Conservation (phyloP, 2,113 vertebrate species). For the Aptenodytes forsteri region DNA sequence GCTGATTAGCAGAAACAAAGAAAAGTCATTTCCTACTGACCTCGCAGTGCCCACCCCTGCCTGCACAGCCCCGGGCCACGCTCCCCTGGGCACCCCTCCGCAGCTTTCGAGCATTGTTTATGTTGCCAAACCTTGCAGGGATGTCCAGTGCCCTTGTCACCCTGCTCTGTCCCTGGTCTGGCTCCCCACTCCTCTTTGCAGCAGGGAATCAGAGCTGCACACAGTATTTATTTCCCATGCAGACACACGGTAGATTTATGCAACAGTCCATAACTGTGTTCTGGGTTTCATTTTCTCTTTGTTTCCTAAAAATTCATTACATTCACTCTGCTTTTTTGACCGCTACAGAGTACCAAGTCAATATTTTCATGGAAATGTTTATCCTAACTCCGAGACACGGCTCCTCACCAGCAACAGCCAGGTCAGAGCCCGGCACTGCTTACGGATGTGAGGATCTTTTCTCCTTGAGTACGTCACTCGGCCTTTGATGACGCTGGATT, state of each 20-base stretch:
- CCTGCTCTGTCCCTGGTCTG: not conserved
- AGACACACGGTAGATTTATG: not conserved
- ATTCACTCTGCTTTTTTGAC: not conserved
- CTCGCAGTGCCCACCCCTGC: not conserved
- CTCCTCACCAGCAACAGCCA: not conserved
- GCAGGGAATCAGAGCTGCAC: not conserved
- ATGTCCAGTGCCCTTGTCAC: not conserved
- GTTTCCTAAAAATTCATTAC: not conserved
- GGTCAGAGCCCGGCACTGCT: not conserved
- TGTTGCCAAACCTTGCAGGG: rapidly evolving
- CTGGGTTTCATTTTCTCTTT: not conserved
- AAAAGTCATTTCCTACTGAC: not conserved
- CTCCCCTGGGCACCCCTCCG: not conserved
- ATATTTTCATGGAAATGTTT: not conserved
- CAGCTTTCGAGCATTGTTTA: not conserved
- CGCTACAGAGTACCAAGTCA: not conserved
- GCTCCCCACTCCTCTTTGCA: not conserved
- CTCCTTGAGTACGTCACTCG: rapidly evolving
- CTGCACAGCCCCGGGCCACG: rapidly evolving
- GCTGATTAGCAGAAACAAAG: not conserved
- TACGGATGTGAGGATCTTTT: rapidly evolving
- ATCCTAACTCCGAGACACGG: not conserved
- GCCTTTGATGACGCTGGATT: not conserved
- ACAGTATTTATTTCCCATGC: not conserved
- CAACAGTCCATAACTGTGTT: not conserved